phyloP scores from a whole-genome alignment of 2,888 invertebrate genomes.

The Abrostola triplasia region DNA sequence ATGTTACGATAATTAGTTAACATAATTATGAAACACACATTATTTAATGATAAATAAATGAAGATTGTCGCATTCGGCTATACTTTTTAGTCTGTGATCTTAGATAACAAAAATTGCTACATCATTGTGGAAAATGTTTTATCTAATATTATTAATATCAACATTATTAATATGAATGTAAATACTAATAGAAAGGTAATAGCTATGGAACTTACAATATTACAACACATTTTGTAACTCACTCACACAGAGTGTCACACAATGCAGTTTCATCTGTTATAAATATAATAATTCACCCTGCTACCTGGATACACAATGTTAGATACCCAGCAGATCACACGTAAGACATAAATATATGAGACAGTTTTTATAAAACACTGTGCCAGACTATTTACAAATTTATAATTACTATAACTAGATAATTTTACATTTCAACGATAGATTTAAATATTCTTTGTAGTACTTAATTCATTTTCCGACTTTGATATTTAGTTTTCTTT shows the following conservation, averaged over 20 bases:
- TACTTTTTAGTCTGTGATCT: no score
- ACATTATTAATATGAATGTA: background rate
- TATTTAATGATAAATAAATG: no score
- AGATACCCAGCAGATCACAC: constrained; percentile 11
- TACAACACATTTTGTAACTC: constrained; percentile 19
- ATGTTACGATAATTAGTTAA: no score
- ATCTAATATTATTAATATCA: background rate
- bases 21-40: no score
- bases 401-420: constrained; percentile 16
- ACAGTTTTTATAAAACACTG: constrained; percentile 21
- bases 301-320: constrained; percentile 18
- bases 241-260: constrained; percentile 25
- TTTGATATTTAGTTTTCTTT: constrained; percentile 23
- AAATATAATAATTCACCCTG: constrained; percentile 40
- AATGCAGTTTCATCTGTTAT: constrained; percentile 26
- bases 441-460: background rate
- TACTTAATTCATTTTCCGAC: constrained; percentile 1
- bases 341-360: constrained; percentile 13
- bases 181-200: background rate
- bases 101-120: no score
- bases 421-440: constrained; percentile 12
- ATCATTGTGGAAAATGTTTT: no score
- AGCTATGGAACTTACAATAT: constrained; percentile 36
- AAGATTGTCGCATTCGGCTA: no score
- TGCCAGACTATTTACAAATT: constrained; percentile 50